A percentile compares a stretch with the other conserved stretches of the same genome.
These are phyloP conservation scores for Steinernema carpocapsae DNA, from an alignment of 2,888 invertebrate genomes.

Conservation along the genomic window DNA sequence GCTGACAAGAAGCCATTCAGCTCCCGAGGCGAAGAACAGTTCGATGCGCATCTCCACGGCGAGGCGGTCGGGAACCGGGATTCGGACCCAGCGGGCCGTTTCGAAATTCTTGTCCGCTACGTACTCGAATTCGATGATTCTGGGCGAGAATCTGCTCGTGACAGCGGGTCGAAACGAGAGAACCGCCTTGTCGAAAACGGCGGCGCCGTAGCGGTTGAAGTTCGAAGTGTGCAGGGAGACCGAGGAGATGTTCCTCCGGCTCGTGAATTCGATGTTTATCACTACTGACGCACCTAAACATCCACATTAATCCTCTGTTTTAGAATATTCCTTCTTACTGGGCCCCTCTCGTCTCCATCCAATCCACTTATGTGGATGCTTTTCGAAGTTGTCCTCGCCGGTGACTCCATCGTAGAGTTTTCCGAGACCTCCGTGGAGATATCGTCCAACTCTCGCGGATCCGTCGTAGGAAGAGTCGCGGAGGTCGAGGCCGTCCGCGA, in stretches of 20 bases:
- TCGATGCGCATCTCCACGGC: slow-evolving; percentile 77
- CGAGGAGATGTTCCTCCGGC: slow-evolving; percentile 83
- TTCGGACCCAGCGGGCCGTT: slow-evolving; percentile 79
- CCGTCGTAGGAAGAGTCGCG: slow-evolving; percentile 83
- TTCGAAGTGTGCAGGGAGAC: slow-evolving; percentile 84
- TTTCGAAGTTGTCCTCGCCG: slow-evolving; percentile 69
- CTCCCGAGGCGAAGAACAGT: slow-evolving; percentile 47
- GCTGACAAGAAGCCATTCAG: slow-evolving; percentile 62
- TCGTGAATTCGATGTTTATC: slow-evolving; percentile 84
- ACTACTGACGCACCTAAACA: slow-evolving; percentile 72
- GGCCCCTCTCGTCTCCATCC: slow-evolving; percentile 77
- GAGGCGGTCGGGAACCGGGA: slow-evolving; percentile 82
- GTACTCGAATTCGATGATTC: slow-evolving; percentile 51
- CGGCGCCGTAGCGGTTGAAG: slow-evolving; percentile 81
- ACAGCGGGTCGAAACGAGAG: slow-evolving; percentile 46
- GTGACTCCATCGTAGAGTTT: slow-evolving; percentile 78
- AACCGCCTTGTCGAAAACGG: slow-evolving; percentile 35
- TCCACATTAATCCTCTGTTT: not conserved
- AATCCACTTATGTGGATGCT: slow-evolving; percentile 79
- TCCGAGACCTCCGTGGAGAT: slow-evolving; percentile 81
- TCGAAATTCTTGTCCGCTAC: slow-evolving; percentile 53
- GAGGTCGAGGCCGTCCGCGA: slow-evolving; percentile 81
- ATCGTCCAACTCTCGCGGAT: slow-evolving; percentile 66
- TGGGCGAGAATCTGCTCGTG: slow-evolving; percentile 47
- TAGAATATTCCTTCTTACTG: slow-evolving; percentile 44